phyloP scores from a whole-genome alignment of 2,888 invertebrate species.

The Noctua janthe region DNA sequence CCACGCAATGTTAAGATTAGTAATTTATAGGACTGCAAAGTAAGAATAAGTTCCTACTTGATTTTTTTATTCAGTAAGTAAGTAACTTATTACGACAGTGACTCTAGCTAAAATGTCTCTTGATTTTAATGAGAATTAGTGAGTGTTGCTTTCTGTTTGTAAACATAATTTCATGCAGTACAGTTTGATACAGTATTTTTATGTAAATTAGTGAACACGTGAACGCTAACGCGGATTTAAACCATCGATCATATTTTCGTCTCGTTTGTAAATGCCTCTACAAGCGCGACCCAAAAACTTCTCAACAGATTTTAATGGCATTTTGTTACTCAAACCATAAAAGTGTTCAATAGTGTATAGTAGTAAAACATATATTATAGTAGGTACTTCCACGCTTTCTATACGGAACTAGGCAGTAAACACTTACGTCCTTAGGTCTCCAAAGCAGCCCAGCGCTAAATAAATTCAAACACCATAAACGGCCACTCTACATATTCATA shows the following conservation, averaged over 20 bases:
- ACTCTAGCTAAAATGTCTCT: background rate
- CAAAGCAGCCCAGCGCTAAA: constrained; percentile 32
- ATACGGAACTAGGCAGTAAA: constrained; percentile 49
- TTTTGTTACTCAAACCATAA: constrained; percentile 42
- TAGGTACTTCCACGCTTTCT: constrained; percentile 45
- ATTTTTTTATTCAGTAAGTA: constrained; percentile 9
- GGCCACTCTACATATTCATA: constrained; percentile 60
- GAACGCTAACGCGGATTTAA: constrained; percentile 21
- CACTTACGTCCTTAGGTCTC: constrained; percentile 27
- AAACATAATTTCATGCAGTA: background rate
- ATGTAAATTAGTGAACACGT: constrained; percentile 20
- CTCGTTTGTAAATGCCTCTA: constrained; percentile 6
- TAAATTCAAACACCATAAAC: constrained; percentile 58
- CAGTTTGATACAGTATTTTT: constrained; percentile 12
- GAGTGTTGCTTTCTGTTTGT: constrained; percentile 14
- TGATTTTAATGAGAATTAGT: constrained; percentile 8
- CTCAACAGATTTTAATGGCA: constrained; percentile 48
- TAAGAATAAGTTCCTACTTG: constrained; percentile 22
- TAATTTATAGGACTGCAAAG: constrained; percentile 49
- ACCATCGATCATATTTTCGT: constrained; percentile 39
- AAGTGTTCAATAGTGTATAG: constrained; percentile 33
- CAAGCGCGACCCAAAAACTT: constrained; percentile 41
- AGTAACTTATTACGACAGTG: constrained; percentile 5
- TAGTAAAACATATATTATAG: constrained; percentile 31
- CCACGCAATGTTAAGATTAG: constrained; percentile 40